Base-by-base conservation (phyloP, 1,140 invertebrate genomes). In the Cotesia glomerata region DNA sequence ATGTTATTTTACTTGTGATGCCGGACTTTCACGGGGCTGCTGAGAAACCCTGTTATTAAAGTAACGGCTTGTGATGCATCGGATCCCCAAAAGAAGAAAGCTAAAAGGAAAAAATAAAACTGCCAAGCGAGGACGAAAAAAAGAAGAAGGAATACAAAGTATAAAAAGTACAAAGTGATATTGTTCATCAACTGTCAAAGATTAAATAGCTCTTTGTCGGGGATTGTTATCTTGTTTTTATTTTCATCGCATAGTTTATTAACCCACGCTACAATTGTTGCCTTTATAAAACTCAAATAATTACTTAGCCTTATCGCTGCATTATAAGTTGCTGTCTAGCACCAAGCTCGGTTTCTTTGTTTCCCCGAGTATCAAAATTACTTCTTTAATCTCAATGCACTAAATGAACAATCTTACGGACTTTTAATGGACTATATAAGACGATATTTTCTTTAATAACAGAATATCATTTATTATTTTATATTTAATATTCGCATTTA, bases 101-200 rank as follows among this genome's bases (percentile, higher is more conserved):
- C 39, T 39, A 5, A 39, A 39, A 39, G 11, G 39, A 39, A 39
- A 2, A 39, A 39, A 36, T 35, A 36, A 62, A 34, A 13, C n/a
- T n/a, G 35, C 11, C 35, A 14, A 18, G 16, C 5, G 58, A 26
- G 58, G 16, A 32, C 7, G 16, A 13, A 34, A 59, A 18, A 18
- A 16, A 11, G 11, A 26, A 34, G 32, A 26, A 32, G 26, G 4
- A 32, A 8, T 14, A 11, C 58, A 26, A 26, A 26, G 18, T 26
- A 2, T 26, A 26, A 26, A 56, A n/a, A 36, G 34, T 26, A 62
- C 34, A 62, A 62, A 62, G 59, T 62, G 59, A 62, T 62, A 34
- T 62, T 62, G 35, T 36, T 62, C 59, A 36, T 62, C 26, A 62
- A 35, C 59, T 62, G 32, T 62, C 35, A 35, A 62, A 62, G 59